Evolutionary conservation across 2,797 vertebrate species (phyloP).

Genomic region (Astyanax mexicanus): DNA sequence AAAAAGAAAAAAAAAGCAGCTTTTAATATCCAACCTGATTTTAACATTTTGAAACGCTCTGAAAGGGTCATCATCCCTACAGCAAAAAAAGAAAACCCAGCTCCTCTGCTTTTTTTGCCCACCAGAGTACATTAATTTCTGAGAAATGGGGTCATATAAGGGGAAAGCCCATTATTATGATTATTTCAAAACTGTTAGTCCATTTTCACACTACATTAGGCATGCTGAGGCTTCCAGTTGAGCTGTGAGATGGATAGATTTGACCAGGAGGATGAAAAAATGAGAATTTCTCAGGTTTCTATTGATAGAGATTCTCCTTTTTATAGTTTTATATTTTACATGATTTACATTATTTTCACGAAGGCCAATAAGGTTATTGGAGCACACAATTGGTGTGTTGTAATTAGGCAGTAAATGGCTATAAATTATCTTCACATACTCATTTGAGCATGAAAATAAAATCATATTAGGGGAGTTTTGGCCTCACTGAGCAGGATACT

Average conservation of each 20-base stretch:
- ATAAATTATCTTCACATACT: too few relatives aligned
- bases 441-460: too few relatives aligned
- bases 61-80: not conserved
- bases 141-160: not conserved
- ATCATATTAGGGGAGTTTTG: too few relatives aligned
- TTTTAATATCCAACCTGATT: not conserved
- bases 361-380: too few relatives aligned
- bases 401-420: not conserved
- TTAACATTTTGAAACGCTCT: not conserved
- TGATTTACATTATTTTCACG: too few relatives aligned
- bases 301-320: too few relatives aligned
- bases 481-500: too few relatives aligned
- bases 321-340: too few relatives aligned
- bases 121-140: not conserved
- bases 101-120: not conserved
- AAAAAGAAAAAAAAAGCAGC: not conserved
- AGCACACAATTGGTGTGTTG: not conserved
- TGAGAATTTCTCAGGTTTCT: not conserved
- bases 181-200: slow-evolving; percentile 65
- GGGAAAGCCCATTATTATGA: not conserved
- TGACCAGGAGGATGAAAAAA: slow-evolving; percentile 48
- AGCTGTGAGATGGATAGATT: slow-evolving; percentile 75
- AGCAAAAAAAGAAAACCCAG: not conserved
- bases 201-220: slow-evolving; percentile 60
- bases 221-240: slow-evolving; percentile 55